phyloP scores from a whole-genome alignment of 23 tunicate species.

The Ascidia mentula region DNA sequence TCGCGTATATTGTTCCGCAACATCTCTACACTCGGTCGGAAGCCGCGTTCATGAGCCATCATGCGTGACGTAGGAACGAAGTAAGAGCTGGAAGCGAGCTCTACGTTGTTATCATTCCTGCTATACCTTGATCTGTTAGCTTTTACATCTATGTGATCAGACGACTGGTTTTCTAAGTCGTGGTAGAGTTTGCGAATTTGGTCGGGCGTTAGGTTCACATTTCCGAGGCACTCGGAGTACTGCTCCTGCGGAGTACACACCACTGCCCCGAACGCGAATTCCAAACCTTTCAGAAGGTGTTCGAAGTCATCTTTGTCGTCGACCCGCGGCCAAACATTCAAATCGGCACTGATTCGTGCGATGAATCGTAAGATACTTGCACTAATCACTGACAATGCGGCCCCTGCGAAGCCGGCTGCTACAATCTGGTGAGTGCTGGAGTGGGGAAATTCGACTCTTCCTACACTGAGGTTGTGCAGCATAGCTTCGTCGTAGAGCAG shows the following conservation, averaged over 20 bases:
- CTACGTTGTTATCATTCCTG: not conserved
- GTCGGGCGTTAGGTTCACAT: conserved; percentile 29
- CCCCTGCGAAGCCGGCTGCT: conserved; percentile 38
- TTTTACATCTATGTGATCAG: conserved; percentile 15
- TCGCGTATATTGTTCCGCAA: conserved; percentile 19
- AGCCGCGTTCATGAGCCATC: conserved; percentile 39
- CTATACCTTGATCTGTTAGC: conserved; percentile 18
- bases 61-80: not conserved
- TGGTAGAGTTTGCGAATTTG: conserved; percentile 59
- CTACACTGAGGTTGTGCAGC: not conserved
- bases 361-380: conserved; percentile 31
- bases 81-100: too few species aligned
- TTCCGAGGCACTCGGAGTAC: conserved; percentile 40
- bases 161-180: conserved; percentile 31
- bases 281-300: conserved; percentile 51
- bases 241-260: conserved; percentile 20
- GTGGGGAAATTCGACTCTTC: not conserved
- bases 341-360: conserved; percentile 7
- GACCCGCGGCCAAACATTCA: conserved; percentile 40
- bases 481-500: conserved; percentile 48
- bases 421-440: conserved; percentile 36
- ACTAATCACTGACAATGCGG: conserved; percentile 28
- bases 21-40: not conserved
- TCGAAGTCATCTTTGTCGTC: conserved; percentile 82
- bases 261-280: conserved; percentile 66